A percentile compares a stretch with the other conserved stretches of the same genome.
Evolutionary conservation across 2,113 vertebrate species (phyloP).

Genomic region (Gobius niger): DNA sequence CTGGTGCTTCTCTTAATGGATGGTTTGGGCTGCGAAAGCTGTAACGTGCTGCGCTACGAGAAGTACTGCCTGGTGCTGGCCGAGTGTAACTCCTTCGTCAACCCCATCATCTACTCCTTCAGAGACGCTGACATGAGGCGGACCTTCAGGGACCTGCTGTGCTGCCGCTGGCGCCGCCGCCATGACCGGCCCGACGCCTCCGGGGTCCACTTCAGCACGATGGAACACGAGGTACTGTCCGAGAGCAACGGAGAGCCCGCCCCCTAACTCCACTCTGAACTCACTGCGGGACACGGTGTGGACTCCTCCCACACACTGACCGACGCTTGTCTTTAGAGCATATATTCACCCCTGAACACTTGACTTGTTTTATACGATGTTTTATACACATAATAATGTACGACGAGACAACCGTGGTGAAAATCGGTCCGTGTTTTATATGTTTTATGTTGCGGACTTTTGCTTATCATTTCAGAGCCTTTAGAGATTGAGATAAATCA

Average conservation of each 20-base stretch:
- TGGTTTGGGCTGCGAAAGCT: slow-evolving; percentile 27
- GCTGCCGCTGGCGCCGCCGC: slow-evolving; percentile 41
- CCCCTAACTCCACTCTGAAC: slow-evolving; percentile 4
- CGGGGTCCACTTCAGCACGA: slow-evolving; percentile 63
- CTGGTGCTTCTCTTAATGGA: slow-evolving; percentile 87
- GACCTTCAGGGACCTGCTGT: slow-evolving; percentile 73
- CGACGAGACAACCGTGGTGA: too few relatives aligned
- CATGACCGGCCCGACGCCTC: neutral
- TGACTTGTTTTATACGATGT: too few relatives aligned
- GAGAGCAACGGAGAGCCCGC: slow-evolving; percentile 55
- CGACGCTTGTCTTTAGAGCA: too few relatives aligned
- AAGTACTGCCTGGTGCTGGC: slow-evolving; percentile 79
- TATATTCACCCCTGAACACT: too few relatives aligned
- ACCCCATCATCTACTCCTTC: slow-evolving; percentile 80
- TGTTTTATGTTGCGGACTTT: too few relatives aligned
- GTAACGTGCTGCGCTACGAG: slow-evolving; percentile 64
- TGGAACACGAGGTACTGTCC: slow-evolving; percentile 77
- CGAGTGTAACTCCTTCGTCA: slow-evolving; percentile 77
- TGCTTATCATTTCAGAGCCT: too few relatives aligned
- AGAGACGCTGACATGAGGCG: slow-evolving; percentile 75
- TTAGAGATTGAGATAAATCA: too few relatives aligned
- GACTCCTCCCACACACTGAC: neutral
- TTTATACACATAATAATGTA: too few relatives aligned
- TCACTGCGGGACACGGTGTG: neutral
- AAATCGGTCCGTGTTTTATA: too few relatives aligned